A percentile compares a stretch with the other conserved stretches of the same genome.
Evolutionary conservation across 2,888 invertebrate species (phyloP).

Genomic region (Diloba caeruleocephala): DNA sequence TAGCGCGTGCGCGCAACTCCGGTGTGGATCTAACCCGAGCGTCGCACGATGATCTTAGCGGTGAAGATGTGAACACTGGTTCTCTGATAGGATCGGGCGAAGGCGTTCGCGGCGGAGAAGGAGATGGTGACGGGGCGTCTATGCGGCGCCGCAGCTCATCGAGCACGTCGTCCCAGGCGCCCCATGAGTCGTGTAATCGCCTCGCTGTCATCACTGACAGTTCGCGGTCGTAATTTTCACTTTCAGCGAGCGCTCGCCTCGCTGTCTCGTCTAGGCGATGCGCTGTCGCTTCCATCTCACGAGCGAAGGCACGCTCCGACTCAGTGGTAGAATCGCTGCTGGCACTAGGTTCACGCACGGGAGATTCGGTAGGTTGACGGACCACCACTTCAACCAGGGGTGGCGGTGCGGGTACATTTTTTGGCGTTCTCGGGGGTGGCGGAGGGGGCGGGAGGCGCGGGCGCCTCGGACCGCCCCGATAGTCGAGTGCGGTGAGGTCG

Average conservation of each 20-base stretch:
- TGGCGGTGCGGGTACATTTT: conserved; percentile 63
- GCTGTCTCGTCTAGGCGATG: conserved; percentile 81
- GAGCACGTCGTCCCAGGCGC: conserved; percentile 85
- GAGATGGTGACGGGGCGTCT: conserved; percentile 76
- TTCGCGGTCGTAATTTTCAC: conserved; percentile 88
- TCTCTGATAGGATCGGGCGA: conserved; percentile 80
- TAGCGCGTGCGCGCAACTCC: conserved; percentile 86
- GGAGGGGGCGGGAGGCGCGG: conserved; percentile 81
- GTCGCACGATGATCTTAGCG: conserved; percentile 83
- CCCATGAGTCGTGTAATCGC: conserved; percentile 84
- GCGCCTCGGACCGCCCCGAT: conserved; percentile 80
- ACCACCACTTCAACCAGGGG: conserved; percentile 65
- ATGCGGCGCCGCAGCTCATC: conserved; percentile 82
- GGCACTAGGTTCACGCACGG: conserved; percentile 81
- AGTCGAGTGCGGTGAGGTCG: conserved; percentile 90
- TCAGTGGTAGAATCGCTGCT: conserved; percentile 85
- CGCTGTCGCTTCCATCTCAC: conserved; percentile 85
- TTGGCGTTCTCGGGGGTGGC: conserved; percentile 64
- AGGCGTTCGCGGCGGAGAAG: conserved; percentile 80
- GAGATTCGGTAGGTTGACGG: conserved; percentile 65
- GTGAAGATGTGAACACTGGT: conserved; percentile 89
- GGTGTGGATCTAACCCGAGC: conserved; percentile 89
- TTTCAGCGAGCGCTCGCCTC: conserved; percentile 82
- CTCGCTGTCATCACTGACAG: conserved; percentile 88
- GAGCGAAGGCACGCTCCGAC: conserved; percentile 81